Evolutionary conservation across 2,797 vertebrate species (phyloP), one percentile per base, ranked within the genome.

Genomic region (Hozukius guyotensis): DNA sequence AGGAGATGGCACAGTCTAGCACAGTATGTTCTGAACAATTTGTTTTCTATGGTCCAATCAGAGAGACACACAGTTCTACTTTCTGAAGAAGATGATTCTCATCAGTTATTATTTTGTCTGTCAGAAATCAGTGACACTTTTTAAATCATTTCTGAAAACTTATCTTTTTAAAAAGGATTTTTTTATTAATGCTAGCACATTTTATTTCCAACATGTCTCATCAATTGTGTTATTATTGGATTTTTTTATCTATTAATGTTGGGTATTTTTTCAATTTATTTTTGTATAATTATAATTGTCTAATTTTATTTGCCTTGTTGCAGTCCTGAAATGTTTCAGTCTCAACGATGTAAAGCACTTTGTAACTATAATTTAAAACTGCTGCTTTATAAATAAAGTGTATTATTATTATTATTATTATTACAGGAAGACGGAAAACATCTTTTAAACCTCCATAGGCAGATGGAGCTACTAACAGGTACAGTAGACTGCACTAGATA

Each of bases 381-480:
- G 16, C 16, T 25, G 0, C 53, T 25, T 6, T 56, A 56, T 24
- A 14, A 56, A 46, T 46, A 46, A 46, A 46, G 14, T 46, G 42
- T 46, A 42, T 42, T 36, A 36, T 36, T 36, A 36, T 59, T 27
- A 27, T 14, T 16, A 59, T 60, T 20, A 60, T 60, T 60, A 34
- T n/a, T n/a, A 32, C 32, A 49, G 46, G 46, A 49, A 49, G 46
- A 49, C 36, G 31, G 27, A 52, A 16, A 64, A 42, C n/a, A 11
- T 68, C 12, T 42, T 13, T 16, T 55, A 55, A 63, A 59, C 22
- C 55, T 70, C 29, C n/a, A 6, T 22, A 52, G 14, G 49, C 11
- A 70, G 77, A 77, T 27, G 31, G 62, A 38, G 49, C 29, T 49
- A 2, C 57, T 32, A 68, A 81, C 80, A 46, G 57, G 65, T 49